Base-by-base conservation (phyloP, 2,797 vertebrate species). In the Cynopterus sphinx region DNA sequence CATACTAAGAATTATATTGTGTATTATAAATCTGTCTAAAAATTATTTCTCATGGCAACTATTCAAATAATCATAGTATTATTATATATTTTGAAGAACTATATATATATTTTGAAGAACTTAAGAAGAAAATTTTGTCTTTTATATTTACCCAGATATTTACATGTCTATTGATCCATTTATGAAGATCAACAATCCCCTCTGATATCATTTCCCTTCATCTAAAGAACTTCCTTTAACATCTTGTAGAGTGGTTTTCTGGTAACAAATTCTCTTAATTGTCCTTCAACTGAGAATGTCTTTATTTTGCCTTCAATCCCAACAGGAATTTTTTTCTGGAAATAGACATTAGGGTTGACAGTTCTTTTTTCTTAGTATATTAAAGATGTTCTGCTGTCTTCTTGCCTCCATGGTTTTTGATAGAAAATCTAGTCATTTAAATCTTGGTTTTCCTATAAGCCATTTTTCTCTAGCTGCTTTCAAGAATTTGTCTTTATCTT, bases 321-420 rank as follows among this genome's bases (percentile, higher is more conserved):
- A 43, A 9, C 0, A 81, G 31, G 0, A 53, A 28, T 36, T 67
- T 73, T 71, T 78, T 73, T 26, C 51, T 71, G 12, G 53, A 77
- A 33, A 49, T 59, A 33, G 26, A 92, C 65, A 17, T 78, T 90
- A 49, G 4, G 36, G 2, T 82, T 78, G 75, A 57, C 19, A 87
- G 65, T 91, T 75, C 9, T 71, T 81, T 95, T n/a, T 17, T 95
- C 67, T 85, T 8, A 74, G 49, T 2, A 46, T 49, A 19, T 28
- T 63, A 59, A 87, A 63, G n/a, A 71, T 53, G 13, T 43, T 93
- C 43, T 96, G 70, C 28, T 93, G 15, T 95, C 53, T 78, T 90
- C n/a, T 57, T 31, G 5, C 26, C 26, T 49, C 28, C 5, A 31
- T 79, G 8, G 53, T 28, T 92, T 95, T 63, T 70, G 39, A 57